Base-by-base conservation (phyloP, 2,888 invertebrate genomes). In the Oxytorus armatus region DNA sequence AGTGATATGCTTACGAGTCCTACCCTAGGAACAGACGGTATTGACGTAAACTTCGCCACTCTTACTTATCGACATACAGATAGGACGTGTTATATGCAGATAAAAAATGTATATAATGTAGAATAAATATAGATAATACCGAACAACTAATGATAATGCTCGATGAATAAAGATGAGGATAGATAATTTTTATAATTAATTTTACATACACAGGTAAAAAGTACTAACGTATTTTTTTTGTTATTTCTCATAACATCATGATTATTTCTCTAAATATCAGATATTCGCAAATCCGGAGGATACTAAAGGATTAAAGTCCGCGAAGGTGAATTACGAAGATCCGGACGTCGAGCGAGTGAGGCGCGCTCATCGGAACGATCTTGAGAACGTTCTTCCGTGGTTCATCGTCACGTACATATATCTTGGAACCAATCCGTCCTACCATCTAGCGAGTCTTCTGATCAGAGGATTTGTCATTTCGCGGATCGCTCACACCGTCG, bases 351-450 rank as follows among this genome's bases (percentile, higher is more conserved):
- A 93, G 85, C 88, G 93, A 80, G 92, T 93, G 0, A 89, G 93
- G 86, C 93, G 94, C 81, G 93, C 93, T 8, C 94, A 94, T 85
- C 89, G 92, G 77, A 94, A 94, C 84, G 94, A 94, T 86, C 84
- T 94, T 57, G 94, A 94, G 86, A 94, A 94, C 86, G 92, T 94
- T 68, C 83, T 90, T 14, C 91, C 93, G 0, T 92, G 93, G 85
- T 94, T 94, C 84, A 88, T 93, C 25, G 84, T 93, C 25, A 93
- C 93, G 0, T 89, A 92, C 3, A 82, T 93, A 11, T 94, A 93
- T 90, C 88, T 93, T 1, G 86, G 92, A 65, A 94, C 93, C 0
- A 90, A 91, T n/a, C 94, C 94, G 1, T 87, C 90, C 5, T 82
- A 88, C 8, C 86, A 77, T 73, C 8, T 91, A 1, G 94, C 94